phyloP scores from a whole-genome alignment of 2,113 vertebrate species.

The Pangasianodon gigas region DNA sequence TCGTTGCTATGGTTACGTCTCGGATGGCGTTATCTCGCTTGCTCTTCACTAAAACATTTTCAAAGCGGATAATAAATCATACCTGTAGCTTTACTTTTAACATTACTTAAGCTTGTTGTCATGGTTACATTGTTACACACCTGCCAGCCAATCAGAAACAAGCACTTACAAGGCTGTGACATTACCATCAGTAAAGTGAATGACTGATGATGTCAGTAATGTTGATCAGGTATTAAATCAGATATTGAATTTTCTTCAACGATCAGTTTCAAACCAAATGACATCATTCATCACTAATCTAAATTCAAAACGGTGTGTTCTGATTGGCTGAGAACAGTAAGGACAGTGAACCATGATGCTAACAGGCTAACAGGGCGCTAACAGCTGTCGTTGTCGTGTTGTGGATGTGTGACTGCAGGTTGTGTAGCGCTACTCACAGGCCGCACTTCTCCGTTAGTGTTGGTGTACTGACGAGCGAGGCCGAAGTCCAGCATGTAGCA shows the following conservation, averaged over 20 bases:
- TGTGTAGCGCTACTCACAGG: slow-evolving; percentile 80
- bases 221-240: background rate
- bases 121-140: background rate
- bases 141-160: background rate
- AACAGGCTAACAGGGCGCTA: background rate
- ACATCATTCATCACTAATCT: background rate
- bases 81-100: background rate
- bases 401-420: background rate
- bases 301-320: background rate
- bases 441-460: slow-evolving; percentile 93
- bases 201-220: background rate
- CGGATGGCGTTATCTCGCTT: background rate
- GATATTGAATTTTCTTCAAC: no score
- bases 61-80: background rate
- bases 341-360: background rate
- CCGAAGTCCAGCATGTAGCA: slow-evolving; percentile 99
- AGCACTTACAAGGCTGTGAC: background rate
- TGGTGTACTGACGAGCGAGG: slow-evolving; percentile 95
- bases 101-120: background rate
- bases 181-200: background rate
- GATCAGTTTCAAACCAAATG: background rate
- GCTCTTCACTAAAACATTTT: background rate
- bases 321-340: background rate
- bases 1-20: background rate
- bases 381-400: background rate